phyloP scores from a whole-genome alignment of 2,888 invertebrate species.

The Chrysina gloriosa region DNA sequence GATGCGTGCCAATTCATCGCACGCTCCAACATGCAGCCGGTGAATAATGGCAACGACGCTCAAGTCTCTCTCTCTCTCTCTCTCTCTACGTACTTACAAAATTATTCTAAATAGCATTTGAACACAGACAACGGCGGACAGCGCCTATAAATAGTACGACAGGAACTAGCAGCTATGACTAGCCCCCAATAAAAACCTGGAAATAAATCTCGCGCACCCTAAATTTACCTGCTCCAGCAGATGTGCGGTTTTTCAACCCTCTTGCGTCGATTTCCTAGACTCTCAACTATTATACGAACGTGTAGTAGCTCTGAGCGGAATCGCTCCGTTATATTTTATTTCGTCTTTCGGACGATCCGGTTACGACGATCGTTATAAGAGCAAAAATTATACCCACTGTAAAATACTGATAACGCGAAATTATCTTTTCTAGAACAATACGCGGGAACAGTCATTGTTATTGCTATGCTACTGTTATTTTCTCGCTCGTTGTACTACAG shows the following conservation, averaged over 20 bases:
- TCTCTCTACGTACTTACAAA: too few species aligned
- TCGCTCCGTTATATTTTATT: too few species aligned
- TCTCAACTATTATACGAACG: too few species aligned
- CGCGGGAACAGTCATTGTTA: neutral
- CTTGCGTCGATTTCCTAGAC: slow-evolving; percentile 9
- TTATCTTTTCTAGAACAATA: slow-evolving; percentile 5
- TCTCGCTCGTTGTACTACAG: neutral
- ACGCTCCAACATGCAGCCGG: neutral
- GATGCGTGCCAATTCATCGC: neutral
- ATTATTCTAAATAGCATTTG: too few species aligned
- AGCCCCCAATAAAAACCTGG: slow-evolving; percentile 24
- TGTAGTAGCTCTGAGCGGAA: too few species aligned
- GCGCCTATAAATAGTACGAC: neutral
- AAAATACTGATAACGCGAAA: slow-evolving; percentile 11
- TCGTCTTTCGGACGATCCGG: too few species aligned
- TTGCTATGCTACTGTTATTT: neutral
- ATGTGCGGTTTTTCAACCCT: slow-evolving; percentile 32
- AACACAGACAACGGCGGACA: too few species aligned
- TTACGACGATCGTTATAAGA: too few species aligned
- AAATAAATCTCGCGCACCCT: slow-evolving; percentile 27
- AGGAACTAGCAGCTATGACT: neutral
- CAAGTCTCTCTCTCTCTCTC: too few species aligned
- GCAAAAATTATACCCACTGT: too few species aligned
- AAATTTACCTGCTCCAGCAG: slow-evolving; percentile 30
- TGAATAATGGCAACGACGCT: neutral